Evolutionary conservation across 2,888 invertebrate species (phyloP), one percentile per base, ranked within the genome.

Genomic region (Petrolisthes cinctipes): DNA sequence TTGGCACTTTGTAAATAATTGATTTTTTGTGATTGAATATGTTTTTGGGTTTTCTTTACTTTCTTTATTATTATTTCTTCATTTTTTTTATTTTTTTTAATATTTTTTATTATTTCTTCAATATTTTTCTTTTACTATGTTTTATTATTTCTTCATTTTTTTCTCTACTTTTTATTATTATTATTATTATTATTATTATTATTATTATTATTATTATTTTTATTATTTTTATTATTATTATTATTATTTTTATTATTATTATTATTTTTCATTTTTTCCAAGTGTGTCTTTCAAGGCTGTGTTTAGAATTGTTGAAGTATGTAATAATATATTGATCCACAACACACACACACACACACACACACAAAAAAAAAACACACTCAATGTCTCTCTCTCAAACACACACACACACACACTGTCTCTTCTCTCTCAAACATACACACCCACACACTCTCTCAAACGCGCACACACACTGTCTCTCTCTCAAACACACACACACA

Each of bases 371-470:
- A n/a, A 4, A 79, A 5, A 51, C 51, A 78, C 5, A 51, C 78
- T 51, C 51, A 78, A 11, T 3, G 1, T 1, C 5, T 4, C 54
- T 51, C 79, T 14, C 7, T 14, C 54, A 54, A 5, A 51, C 51
- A 79, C 5, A 37, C 79, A 79, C 53, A 79, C 79, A 79, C 79
- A 79, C 79, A 79, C 79, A 79, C 78, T 51, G 14, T 51, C 78
- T 14, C 78, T 17, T n/a, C 7, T 6, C 17, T 9, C 61, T 2
- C 61, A 61, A 1, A 61, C 61, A 61, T 3, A 61, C 61, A 61
- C 61, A 61, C 75, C 0, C 51, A 79, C 51, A 79, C 51, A 14
- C 4, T 14, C 14, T 7, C 14, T 4, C 56, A 51, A 0, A 79
- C 14, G 20, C 5, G 4, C 5, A 75, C 61, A 61, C 17, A 17